Conservation (phyloP, 2,888 invertebrate genomes). For the Syritta pipiens region DNA sequence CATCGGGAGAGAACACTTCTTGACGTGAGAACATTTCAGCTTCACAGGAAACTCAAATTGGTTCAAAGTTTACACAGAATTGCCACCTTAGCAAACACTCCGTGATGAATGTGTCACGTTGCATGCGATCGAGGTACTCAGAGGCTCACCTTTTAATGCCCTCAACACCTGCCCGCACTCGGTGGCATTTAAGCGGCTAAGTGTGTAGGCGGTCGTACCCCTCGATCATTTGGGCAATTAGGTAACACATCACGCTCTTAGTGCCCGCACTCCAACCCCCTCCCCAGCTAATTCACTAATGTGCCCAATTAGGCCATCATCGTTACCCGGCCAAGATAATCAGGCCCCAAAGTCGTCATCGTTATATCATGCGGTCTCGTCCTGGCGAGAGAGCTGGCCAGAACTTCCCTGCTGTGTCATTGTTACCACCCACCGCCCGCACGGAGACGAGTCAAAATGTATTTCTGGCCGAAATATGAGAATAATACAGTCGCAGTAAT, state of each 20-base stretch:
- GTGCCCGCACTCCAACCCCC: neutral
- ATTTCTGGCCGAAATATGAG: slow-evolving; percentile 8
- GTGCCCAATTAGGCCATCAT: slow-evolving; percentile 26
- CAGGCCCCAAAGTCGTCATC: slow-evolving; percentile 33
- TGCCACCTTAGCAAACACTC: too few relatives aligned
- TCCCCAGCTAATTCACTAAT: slow-evolving; percentile 8
- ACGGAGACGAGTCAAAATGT: neutral
- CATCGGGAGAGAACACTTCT: too few relatives aligned
- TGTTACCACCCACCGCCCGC: neutral
- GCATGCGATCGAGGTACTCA: too few relatives aligned
- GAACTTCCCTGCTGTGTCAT: neutral
- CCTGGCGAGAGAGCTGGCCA: too few relatives aligned
- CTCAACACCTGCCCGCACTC: too few relatives aligned
- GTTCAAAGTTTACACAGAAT: too few relatives aligned
- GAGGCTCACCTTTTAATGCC: too few relatives aligned
- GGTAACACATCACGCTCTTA: neutral
- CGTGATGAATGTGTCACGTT: too few relatives aligned
- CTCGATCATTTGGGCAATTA: slow-evolving; percentile 1
- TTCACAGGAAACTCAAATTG: too few relatives aligned
- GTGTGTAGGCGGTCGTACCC: neutral
- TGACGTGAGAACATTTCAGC: too few relatives aligned
- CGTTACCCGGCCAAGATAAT: slow-evolving; percentile 31
- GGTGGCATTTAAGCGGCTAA: too few relatives aligned
- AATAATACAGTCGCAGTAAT: slow-evolving; percentile 41
- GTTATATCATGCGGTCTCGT: slow-evolving; percentile 15